Conservation (phyloP, 2,797 vertebrate genomes). For the Margarornis squamiger region DNA sequence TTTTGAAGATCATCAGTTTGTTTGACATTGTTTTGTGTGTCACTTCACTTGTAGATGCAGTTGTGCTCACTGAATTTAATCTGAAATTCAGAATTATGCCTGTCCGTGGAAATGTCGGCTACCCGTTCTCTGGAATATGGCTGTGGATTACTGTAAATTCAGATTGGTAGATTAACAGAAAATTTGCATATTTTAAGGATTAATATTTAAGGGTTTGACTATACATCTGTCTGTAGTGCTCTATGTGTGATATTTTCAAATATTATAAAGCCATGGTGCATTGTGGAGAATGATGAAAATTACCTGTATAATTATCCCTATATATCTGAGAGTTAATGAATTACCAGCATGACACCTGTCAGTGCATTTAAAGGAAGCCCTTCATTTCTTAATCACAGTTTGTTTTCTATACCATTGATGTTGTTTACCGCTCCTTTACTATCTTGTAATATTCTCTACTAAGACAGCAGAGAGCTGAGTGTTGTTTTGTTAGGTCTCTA, state of each 20-base stretch:
- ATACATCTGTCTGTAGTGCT: not conserved
- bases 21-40: not conserved
- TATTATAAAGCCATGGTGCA: not conserved
- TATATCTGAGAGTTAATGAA: not conserved
- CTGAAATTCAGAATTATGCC: not conserved
- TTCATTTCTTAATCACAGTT: conserved; percentile 2
- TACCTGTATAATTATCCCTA: not conserved
- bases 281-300: not conserved
- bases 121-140: not conserved
- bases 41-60: not conserved
- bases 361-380: not conserved
- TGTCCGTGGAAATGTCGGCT: not conserved
- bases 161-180: not conserved
- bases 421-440: not conserved
- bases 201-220: not conserved
- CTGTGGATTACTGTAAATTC: not conserved
- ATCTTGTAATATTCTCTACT: not conserved
- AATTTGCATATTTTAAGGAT: not conserved
- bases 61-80: not conserved
- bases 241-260: not conserved
- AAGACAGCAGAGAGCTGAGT: not conserved
- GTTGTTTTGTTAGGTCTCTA: not conserved
- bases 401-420: not conserved
- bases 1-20: not conserved
- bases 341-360: not conserved